Conservation (phyloP, 2,113 vertebrate species). For the Ceyx margarethae region DNA sequence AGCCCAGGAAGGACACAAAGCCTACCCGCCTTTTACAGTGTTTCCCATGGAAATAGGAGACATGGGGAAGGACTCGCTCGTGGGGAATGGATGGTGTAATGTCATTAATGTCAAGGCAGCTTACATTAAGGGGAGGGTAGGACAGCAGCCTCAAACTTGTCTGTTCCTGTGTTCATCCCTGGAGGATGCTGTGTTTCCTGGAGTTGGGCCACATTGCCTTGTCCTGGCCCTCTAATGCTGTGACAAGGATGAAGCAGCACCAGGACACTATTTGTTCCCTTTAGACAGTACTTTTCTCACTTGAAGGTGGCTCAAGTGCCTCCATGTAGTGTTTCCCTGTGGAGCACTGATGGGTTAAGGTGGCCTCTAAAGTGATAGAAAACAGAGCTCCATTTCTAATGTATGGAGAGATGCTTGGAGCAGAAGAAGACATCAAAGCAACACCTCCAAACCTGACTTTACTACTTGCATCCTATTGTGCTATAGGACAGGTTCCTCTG, state of each 20-base stretch:
- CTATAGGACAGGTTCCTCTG: neutral
- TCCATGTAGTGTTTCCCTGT: neutral
- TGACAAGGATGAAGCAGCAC: neutral
- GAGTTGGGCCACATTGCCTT: neutral
- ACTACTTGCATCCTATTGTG: neutral
- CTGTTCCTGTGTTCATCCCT: neutral
- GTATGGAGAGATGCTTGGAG: neutral
- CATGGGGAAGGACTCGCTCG: accelerated
- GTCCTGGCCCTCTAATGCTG: neutral
- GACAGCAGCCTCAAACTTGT: neutral
- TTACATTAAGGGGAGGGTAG: neutral
- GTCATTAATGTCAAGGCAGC: neutral
- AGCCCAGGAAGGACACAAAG: neutral
- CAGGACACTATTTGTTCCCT: neutral
- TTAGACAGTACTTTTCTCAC: neutral
- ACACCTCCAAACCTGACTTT: neutral
- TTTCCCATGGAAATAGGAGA: neutral
- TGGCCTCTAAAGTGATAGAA: neutral
- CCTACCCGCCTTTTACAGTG: accelerated
- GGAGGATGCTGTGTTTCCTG: neutral
- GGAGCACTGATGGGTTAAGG: neutral
- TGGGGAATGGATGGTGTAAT: neutral
- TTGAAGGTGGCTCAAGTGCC: neutral
- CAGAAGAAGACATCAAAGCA: neutral
- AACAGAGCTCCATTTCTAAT: neutral